Base-by-base conservation (phyloP, 2,797 vertebrate species). In the Aotus griseimembra region DNA sequence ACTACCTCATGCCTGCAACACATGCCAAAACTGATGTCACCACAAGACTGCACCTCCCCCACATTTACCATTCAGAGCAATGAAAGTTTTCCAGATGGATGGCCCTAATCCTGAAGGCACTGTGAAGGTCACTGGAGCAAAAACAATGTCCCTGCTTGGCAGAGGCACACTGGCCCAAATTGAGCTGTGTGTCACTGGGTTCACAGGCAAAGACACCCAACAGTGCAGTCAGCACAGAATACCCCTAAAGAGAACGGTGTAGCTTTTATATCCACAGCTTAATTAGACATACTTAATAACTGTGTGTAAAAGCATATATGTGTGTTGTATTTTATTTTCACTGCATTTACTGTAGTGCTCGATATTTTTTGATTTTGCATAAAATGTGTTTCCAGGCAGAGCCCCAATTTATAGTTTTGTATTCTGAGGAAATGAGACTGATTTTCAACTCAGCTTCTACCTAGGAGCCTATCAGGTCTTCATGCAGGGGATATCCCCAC, bases 51-150 rank as follows among this genome's bases (percentile, higher is more conserved):
- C 1, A 28, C 64, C 83, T 52, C 75, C 88, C 10, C 28, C 33
- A 5, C 30, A 24, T 19, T 55, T 26, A 50, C 79, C 55, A 86
- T 92, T 90, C 81, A 90, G 76, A 90, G 77, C 57, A 48, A 36
- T 19, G 73, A 33, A 52, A 52, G 79, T 28, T 94, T 93, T 95
- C 93, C 96, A 96, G 88, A 90, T 39, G 88, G 88, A 84, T 44
- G 52, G 96, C 76, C 80, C 92, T 86, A 39, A 86, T 96, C 96
- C 86, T 36, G 33, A 82, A 95, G 95, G 92, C 64, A 48, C 97
- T 90, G 30, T 76, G 84, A 97, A 95, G 94, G 95, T 96, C 96
- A 95, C 85, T 96, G 95, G 48, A 96, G 90, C 96, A 95, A 93
- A 97, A 70, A 89, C 87, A 96, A 75, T 6, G 28, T 55, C 79